These are phyloP conservation scores for Megaleporinus macrocephalus DNA, from an alignment of 2,113 vertebrate genomes.

Conservation along the genomic window DNA sequence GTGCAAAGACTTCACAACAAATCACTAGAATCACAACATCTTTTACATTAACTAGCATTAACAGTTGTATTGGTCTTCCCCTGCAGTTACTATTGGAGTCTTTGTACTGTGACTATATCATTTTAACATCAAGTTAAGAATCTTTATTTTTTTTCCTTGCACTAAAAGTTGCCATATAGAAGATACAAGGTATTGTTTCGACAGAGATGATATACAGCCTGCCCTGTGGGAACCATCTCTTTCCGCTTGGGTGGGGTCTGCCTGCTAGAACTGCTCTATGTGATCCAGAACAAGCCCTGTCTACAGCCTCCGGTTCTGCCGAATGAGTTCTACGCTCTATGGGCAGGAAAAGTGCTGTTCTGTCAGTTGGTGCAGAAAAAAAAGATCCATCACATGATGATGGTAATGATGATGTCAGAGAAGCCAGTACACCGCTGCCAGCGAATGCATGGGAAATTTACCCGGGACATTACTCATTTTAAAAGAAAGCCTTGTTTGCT, in stretches of 20 bases:
- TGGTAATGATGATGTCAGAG: constrained; percentile 36
- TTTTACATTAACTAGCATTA: too few species aligned
- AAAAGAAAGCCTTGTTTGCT: not conserved
- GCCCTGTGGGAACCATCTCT: not conserved
- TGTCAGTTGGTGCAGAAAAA: constrained; percentile 31
- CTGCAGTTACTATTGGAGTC: too few species aligned
- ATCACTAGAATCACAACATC: too few species aligned
- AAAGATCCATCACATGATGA: constrained; percentile 25
- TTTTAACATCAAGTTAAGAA: too few species aligned
- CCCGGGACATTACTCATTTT: not conserved
- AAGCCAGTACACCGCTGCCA: constrained; percentile 26
- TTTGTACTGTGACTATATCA: too few species aligned
- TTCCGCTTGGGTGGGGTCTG: not conserved
- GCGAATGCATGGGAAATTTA: constrained; percentile 22
- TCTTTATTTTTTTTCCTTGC: too few species aligned
- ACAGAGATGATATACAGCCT: not conserved
- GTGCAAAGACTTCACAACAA: too few species aligned
- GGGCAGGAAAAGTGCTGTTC: constrained; percentile 10
- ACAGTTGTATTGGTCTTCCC: too few species aligned
- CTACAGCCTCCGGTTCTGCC: constrained; percentile 17
- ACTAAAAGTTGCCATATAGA: too few species aligned
- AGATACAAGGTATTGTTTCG: not conserved
- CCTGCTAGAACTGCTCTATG: constrained; percentile 21
- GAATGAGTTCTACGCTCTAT: not conserved
- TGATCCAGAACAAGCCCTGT: constrained; percentile 6